phyloP scores from a whole-genome alignment of 2,113 vertebrate species.

The Macquaria ambigua region DNA sequence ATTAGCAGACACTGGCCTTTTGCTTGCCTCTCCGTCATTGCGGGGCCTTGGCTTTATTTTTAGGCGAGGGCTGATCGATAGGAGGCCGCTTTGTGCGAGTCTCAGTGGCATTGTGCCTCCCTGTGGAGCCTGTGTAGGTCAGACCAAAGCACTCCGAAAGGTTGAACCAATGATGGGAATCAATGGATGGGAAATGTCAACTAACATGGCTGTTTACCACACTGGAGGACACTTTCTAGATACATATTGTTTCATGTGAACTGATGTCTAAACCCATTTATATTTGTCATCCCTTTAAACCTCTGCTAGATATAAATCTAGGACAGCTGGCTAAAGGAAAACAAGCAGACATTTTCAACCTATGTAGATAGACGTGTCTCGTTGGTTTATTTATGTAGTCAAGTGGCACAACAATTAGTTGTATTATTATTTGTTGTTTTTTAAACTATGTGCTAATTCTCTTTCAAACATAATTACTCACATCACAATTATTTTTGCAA shows the following conservation, averaged over 20 bases:
- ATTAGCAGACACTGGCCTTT: conserved; percentile 65
- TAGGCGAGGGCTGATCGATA: conserved; percentile 74
- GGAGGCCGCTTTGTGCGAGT: conserved; percentile 57
- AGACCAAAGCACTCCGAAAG: conserved; percentile 69
- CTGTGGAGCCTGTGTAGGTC: conserved; percentile 70
- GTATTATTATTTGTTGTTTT: not conserved
- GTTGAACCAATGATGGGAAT: conserved; percentile 80
- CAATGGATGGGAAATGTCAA: conserved; percentile 81
- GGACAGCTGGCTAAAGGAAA: not conserved
- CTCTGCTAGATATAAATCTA: conserved; percentile 15
- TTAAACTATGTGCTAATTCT: not conserved
- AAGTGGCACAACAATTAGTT: not conserved
- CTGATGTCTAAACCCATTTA: conserved; percentile 33
- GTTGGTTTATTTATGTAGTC: conserved; percentile 14
- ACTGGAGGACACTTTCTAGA: conserved; percentile 36
- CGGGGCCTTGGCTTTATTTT: conserved; percentile 68
- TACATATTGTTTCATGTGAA: conserved; percentile 49
- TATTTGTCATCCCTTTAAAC: conserved; percentile 13
- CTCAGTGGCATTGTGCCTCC: conserved; percentile 61
- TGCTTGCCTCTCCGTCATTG: conserved; percentile 53
- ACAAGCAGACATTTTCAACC: conserved; percentile 47
- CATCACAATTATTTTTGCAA: conserved; percentile 18
- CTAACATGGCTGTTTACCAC: conserved; percentile 66
- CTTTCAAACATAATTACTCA: conserved; percentile 19
- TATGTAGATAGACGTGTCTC: not conserved